Conservation (phyloP, 1,140 invertebrate species). For the Diprion similis region DNA sequence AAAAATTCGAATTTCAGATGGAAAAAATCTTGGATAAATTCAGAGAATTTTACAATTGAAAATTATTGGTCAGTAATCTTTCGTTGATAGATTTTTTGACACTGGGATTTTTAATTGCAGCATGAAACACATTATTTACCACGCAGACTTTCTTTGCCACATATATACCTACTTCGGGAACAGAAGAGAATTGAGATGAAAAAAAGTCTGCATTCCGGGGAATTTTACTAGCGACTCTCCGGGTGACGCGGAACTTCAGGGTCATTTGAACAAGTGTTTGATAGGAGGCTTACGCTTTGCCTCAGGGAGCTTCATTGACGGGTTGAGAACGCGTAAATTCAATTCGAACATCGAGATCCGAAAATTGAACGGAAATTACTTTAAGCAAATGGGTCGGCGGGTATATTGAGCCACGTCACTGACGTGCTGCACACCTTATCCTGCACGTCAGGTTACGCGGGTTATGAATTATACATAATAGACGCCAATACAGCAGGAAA, state of each 20-base stretch:
- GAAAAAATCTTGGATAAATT: no score
- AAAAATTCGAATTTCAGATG: no score
- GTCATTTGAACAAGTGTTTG: not conserved
- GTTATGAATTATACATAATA: slow-evolving; percentile 6
- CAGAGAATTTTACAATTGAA: no score
- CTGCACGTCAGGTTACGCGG: not conserved
- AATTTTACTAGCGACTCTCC: no score
- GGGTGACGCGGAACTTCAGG: not conserved
- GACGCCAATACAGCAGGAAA: not conserved
- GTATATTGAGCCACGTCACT: not conserved
- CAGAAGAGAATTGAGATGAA: no score
- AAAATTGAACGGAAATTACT: slow-evolving; percentile 8
- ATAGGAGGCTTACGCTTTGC: not conserved
- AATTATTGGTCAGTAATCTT: no score
- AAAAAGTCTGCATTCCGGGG: no score
- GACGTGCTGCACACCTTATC: not conserved
- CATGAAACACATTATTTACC: no score
- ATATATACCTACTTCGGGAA: no score
- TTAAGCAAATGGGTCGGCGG: not conserved
- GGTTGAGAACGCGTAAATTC: not conserved
- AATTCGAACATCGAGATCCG: not conserved
- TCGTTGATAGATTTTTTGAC: no score
- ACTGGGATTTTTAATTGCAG: no score
- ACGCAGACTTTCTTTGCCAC: no score
- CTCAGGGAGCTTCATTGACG: not conserved